Base-by-base conservation (phyloP, 2,797 vertebrate genomes). In the Okamejei kenojei region DNA sequence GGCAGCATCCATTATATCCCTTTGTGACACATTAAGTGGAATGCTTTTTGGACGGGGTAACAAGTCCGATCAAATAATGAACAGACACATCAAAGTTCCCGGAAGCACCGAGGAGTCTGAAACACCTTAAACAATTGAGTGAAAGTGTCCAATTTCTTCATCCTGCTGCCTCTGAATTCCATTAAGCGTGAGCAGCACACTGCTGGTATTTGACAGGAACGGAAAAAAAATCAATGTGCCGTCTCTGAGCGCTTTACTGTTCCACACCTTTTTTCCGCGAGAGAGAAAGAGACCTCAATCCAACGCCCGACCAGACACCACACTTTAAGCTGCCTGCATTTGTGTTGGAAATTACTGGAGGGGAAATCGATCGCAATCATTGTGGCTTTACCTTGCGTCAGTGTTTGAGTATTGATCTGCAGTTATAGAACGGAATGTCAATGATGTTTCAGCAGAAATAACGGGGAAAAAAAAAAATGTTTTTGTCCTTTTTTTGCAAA, bases 351-450 rank as follows among this genome's bases (percentile, higher is more conserved):
- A 68, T 88, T 88, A 88, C 84, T 68, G 61, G 61, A 88, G n/a
- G 17, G 1, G n/a, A 9, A 38, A 38, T 38, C 38, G 38, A 88
- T 88, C 84, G 35, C 29, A 7, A 68, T 17, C 17, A 23, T 68
- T 8, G n/a, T 19, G 65, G 84, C 63, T 21, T 88, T 68, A 7
- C 84, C 9, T 88, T 88, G 84, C n/a, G 4, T 35, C 9, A 68
- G 84, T 88, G n/a, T 9, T 8, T 35, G 84, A 88, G 63, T 88
- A 88, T 88, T 35, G 63, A 88, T 88, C 63, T 35, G 17, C 63
- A 86, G 58, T 63, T 61, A 65, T 32, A 65, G 61, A 88, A 88
- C 61, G 21, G 61, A 68, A 88, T 88, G n/a, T n/a, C 84, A 88
- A 68, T 88, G n/a, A 88, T 68, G n/a, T 9, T 68, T 17, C 61